Percentiles rank a stretch among this genome's conserved stretches.
Evolutionary conservation across 2,888 invertebrate species (phyloP).

Genomic region (Tiliacea citrago): DNA sequence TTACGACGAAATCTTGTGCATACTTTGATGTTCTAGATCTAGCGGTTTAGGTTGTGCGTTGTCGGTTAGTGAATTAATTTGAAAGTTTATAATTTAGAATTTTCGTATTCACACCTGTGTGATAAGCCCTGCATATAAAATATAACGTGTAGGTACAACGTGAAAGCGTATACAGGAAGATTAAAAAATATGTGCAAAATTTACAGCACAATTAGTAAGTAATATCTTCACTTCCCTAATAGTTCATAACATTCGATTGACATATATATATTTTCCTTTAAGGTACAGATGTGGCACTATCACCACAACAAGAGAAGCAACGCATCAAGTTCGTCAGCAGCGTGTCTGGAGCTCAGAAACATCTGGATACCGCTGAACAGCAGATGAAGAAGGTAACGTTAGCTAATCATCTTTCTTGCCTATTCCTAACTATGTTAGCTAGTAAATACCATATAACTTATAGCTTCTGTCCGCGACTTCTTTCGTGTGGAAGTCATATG

Average conservation of each 20-base stretch:
- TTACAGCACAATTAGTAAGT: not conserved
- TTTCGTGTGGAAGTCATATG: no score
- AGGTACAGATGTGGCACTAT: constrained; percentile 7
- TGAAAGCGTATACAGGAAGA: not conserved
- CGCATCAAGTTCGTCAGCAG: constrained; percentile 69
- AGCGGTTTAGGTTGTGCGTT: not conserved
- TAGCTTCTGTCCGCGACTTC: no score
- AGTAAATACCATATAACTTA: no score
- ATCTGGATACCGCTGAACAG: constrained; percentile 66
- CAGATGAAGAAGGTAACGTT: constrained; percentile 67
- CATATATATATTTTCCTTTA: not conserved
- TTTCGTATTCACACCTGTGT: not conserved
- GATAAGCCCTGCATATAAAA: not conserved
- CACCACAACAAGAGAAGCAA: constrained; percentile 59
- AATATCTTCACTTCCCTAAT: not conserved
- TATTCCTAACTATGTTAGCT: no score
- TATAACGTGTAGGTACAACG: not conserved
- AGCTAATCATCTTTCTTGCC: no score
- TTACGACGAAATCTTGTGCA: not conserved
- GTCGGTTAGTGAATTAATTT: not conserved
- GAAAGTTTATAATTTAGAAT: not conserved
- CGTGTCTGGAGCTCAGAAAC: constrained; percentile 59
- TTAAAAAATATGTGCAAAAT: not conserved
- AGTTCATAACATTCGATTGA: not conserved
- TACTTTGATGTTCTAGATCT: not conserved